Base-by-base conservation (phyloP, 2,888 invertebrate species). In the Raillietiella orientalis region DNA sequence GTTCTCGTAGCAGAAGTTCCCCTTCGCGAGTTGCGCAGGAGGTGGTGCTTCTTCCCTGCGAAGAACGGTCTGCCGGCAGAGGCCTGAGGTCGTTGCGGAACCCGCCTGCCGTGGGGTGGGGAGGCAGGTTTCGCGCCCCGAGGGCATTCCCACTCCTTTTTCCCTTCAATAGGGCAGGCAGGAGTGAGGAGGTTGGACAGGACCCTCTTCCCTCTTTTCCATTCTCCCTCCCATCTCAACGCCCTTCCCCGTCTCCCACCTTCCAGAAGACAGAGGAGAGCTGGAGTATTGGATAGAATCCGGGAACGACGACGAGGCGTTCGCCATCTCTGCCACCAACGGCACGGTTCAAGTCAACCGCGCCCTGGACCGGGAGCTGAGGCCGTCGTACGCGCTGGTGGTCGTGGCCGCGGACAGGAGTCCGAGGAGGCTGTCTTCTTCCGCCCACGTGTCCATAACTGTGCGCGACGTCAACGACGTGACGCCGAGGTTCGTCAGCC, bases 391-490 rank as follows among this genome's bases (percentile, higher is more conserved):
- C 52, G 72, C 66, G 44, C 53, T 90, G 38, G 61, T 71, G 21
- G 63, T 90, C 23, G 66, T 66, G 26, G 87, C 82, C 16, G 64
- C 59, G 27, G 87, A 87, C 48, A 63, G 13, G 14, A 16, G 25
- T n/a, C 25, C n/a, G 8, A 10, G 23, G 9, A 12, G 9, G n/a
- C 24, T 39, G 3, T 35, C 34, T 5, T 33, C 29, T 21, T 34
- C 33, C 5, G 33, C 33, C 4, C 53, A 79, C 77, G 77, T 82
- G 29, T 69, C 66, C 26, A 65, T 84, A 34, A 61, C 66, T 32
- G 53, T 87, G 27, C 64, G 70, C 42, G 84, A 87, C 47, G 69
- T 77, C 32, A 84, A 87, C 50, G 84, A 87, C 45, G 67, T 74
- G 57, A 61, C 69, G 19, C 84, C 84, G 4, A 63, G 64, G 40